Percentiles rank a stretch among this genome's conserved stretches.
Evolutionary conservation across 2,113 vertebrate species (phyloP).

Genomic region (Orcinus orca): DNA sequence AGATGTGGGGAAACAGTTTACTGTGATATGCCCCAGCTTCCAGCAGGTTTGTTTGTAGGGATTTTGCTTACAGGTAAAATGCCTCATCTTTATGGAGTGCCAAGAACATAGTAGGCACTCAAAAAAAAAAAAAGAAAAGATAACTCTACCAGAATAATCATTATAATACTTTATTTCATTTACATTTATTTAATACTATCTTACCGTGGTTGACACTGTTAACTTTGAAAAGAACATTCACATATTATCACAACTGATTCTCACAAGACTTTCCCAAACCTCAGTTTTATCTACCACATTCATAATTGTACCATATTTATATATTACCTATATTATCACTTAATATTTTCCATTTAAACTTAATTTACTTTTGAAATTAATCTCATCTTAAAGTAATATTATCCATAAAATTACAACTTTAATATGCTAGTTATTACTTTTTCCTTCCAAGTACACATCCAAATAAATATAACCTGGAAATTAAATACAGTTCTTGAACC

Average conservation of each 20-base stretch:
- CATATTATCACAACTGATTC: not conserved
- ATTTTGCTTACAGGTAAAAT: not conserved
- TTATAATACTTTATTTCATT: not conserved
- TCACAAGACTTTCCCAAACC: not conserved
- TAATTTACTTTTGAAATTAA: not conserved
- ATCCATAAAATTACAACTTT: not conserved
- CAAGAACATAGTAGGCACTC: not conserved
- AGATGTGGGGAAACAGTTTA: not conserved
- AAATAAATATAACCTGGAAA: not conserved
- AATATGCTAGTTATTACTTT: not conserved
- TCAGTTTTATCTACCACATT: not conserved
- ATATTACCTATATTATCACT: not conserved
- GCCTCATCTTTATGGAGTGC: not conserved
- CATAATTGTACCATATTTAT: not conserved
- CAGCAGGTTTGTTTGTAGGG: not conserved
- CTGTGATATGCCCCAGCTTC: too few relatives aligned
- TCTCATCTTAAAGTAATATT: not conserved
- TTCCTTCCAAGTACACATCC: not conserved
- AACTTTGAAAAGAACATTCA: not conserved
- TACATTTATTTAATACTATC: not conserved
- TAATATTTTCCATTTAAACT: not conserved
- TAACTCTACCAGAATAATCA: not conserved
- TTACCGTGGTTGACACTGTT: not conserved
- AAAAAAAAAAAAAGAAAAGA: too few relatives aligned
- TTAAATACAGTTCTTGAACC: not conserved